Evolutionary conservation across 2,113 vertebrate genomes (phyloP), one percentile per base, ranked within the genome.

Genomic region (Morone chrysops): DNA sequence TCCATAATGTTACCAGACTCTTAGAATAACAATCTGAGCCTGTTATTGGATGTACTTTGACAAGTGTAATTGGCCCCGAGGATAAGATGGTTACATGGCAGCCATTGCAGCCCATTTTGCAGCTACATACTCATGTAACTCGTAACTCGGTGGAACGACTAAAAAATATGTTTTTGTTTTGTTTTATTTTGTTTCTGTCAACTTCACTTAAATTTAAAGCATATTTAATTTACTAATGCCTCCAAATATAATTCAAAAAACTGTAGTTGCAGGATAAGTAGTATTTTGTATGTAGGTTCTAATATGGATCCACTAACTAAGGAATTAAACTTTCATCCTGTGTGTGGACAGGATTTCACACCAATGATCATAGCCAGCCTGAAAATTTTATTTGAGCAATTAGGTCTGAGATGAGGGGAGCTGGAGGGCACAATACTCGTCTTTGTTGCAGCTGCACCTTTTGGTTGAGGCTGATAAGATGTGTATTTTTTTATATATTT

Each of bases 401-500:
- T 65, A 66, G 20, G 3, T 62, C 43, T 61, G 56, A 56, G 38
- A 45, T 18, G 6, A 57, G 17, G 5, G 2, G 6, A 78, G 14
- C 63, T 45, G 8, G 11, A 56, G 20, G 31, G 14, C 18, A 47
- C 38, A 40, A 2, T 40, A 12, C 17, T 68, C 25, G 17, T 36
- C 6, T 59, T 63, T 50, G 40, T 14, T 22, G 36, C 31, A 62
- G 38, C 18, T 54, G 57, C 61, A 40, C 56, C 72, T 77, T 75
- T 83, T 63, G 70, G 57, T 68, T 51, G 41, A 75, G 40, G 54
- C 50, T 67, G 47, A 66, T 81, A 57, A 61, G 43, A 41, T 22
- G 41, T 66, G 20, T 69, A 8, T 73, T 74, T 68, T 43, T 67
- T 80, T 66, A 72, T 74, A 40, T 38, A 74, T 83, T 70, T 70